Percentiles rank a stretch among this genome's conserved stretches.
Evolutionary conservation across 2,113 vertebrate genomes (phyloP).

Genomic region (Vanacampus margaritifer): DNA sequence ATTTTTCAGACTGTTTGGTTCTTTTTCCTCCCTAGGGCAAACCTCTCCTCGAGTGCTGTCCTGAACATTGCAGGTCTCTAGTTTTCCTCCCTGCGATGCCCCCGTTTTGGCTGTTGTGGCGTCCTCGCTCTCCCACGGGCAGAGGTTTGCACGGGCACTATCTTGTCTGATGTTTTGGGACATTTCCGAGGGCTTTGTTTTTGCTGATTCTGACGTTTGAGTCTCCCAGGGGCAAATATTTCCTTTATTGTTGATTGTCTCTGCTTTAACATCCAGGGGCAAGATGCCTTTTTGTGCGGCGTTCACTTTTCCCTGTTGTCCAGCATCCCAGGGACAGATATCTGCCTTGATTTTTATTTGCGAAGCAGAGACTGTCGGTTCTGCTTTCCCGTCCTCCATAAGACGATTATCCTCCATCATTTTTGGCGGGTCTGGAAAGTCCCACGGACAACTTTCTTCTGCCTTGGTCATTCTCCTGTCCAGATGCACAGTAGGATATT

Average conservation of each 20-base stretch:
- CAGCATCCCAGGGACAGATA: conserved; percentile 53
- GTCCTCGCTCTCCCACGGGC: conserved; percentile 55
- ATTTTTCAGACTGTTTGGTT: too few relatives aligned
- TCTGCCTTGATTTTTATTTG: conserved; percentile 54
- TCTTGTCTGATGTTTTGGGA: conserved; percentile 20
- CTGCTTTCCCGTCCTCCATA: conserved; percentile 45
- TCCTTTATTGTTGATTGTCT: conserved; percentile 1
- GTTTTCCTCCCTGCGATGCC: not conserved
- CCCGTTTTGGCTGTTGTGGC: too few relatives aligned
- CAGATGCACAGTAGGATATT: conserved; percentile 14
- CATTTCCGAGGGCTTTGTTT: conserved; percentile 6
- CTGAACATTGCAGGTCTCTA: conserved; percentile 1
- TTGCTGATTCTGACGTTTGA: conserved; percentile 11
- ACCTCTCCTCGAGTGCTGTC: conserved; percentile 20
- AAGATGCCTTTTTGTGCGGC: conserved; percentile 22
- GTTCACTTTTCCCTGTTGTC: conserved; percentile 29
- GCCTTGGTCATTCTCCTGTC: conserved; percentile 30
- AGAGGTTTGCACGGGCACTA: conserved; percentile 13
- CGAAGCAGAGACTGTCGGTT: conserved; percentile 23
- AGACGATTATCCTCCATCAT: conserved; percentile 37
- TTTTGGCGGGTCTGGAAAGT: conserved; percentile 42
- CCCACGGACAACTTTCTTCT: conserved; percentile 57
- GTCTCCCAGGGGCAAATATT: conserved; percentile 52
- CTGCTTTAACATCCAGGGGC: conserved; percentile 19
- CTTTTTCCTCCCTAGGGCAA: conserved; percentile 63